phyloP scores from a whole-genome alignment of 2,888 invertebrate species.

The Tinea pellionella region DNA sequence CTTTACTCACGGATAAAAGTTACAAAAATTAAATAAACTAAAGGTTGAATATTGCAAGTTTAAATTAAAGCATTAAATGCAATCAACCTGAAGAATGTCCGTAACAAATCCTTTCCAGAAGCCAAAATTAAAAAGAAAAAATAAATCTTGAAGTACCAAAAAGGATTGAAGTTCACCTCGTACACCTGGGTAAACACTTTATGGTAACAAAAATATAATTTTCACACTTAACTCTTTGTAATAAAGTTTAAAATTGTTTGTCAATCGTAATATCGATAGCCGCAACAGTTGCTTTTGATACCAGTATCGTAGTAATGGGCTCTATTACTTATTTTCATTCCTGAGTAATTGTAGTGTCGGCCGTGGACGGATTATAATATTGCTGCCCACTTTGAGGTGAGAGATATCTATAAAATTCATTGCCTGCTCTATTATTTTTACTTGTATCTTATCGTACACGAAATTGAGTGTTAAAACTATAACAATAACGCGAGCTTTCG shows the following conservation, averaged over 20 bases:
- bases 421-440: background rate
- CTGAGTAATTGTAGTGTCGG: constrained; percentile 35
- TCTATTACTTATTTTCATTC: constrained; percentile 36
- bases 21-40: too few species aligned
- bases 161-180: constrained; percentile 4
- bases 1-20: too few species aligned
- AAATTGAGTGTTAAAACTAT: too few species aligned
- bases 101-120: constrained; percentile 11
- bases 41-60: background rate
- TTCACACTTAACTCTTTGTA: background rate
- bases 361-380: constrained; percentile 33
- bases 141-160: background rate
- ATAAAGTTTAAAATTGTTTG: background rate
- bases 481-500: too few species aligned
- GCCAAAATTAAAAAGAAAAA: background rate
- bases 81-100: constrained; percentile 9
- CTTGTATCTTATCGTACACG: background rate
- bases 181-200: constrained; percentile 1
- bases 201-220: background rate
- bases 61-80: background rate
- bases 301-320: constrained; percentile 9
- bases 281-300: background rate
- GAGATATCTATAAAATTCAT: constrained; percentile 16
- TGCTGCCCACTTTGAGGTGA: constrained; percentile 26
- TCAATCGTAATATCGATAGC: background rate